Conservation (phyloP, 1,140 invertebrate species). For the Anadara kagoshimensis region DNA sequence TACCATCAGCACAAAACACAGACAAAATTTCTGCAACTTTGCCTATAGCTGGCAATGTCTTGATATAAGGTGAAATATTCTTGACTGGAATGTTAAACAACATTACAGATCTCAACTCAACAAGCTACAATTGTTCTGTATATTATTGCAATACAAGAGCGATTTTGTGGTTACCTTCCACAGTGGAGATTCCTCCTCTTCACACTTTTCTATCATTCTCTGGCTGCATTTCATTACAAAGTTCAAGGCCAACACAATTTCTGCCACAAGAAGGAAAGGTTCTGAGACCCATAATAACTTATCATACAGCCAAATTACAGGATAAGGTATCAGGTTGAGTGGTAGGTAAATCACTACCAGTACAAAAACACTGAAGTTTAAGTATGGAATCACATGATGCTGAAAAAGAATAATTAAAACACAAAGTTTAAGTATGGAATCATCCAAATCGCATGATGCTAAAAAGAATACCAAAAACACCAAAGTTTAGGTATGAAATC, state of each 20-base stretch:
- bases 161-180: conserved; percentile 26
- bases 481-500: not conserved
- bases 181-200: conserved; percentile 39
- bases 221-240: conserved; percentile 53
- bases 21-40: too few species aligned
- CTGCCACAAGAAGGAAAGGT: conserved; percentile 43
- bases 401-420: conserved; percentile 31
- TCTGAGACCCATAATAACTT: conserved; percentile 49
- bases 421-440: not conserved
- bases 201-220: conserved; percentile 38
- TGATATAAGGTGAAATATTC: too few species aligned
- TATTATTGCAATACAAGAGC: too few species aligned
- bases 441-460: not conserved
- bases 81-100: too few species aligned
- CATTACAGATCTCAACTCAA: too few species aligned
- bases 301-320: conserved; percentile 51
- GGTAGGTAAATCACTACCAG: conserved; percentile 41
- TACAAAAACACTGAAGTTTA: conserved; percentile 37
- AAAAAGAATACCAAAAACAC: not conserved
- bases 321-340: conserved; percentile 47
- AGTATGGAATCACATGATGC: conserved; percentile 43
- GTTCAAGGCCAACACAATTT: conserved; percentile 48
- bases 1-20: too few species aligned
- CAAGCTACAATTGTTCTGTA: too few species aligned
- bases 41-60: too few species aligned